Evolutionary conservation across 2,113 vertebrate species (phyloP), one percentile per base, ranked within the genome.

Genomic region (Hypomesus transpacificus): DNA sequence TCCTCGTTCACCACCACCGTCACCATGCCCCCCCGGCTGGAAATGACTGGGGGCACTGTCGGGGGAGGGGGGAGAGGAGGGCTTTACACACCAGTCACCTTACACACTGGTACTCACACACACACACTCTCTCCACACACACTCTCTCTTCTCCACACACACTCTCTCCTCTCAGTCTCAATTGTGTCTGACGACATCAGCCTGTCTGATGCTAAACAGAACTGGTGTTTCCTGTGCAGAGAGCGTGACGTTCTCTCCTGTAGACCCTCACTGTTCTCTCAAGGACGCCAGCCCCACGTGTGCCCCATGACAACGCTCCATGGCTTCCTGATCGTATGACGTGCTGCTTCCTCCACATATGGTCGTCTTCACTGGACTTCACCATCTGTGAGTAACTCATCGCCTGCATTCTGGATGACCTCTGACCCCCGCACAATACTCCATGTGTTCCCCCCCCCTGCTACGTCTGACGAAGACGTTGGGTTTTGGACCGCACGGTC

Each of bases 1-100:
- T 84, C 84, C 59, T 98, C 93, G 74, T 97, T 98, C 56, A 98
- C 94, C 70, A 98, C 94, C 66, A 95, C 96, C 0, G 93, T 91
- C 59, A 93, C 88, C 59, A 73, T 85, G 4, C 91, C 92, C 51
- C 85, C 93, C 70, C 90, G 91, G 69, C 94, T 95, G 57, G 93
- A 92, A 83, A 99, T 96, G 1, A 91, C 89, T 0, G 97, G 97
- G 3, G 95, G 93, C 7, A 98, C 97, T 94, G 76, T 20, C 87
- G 60, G 17, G 22, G 7, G 4, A 46, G 3, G 34, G 28, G 1
- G 39, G 51, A n/a, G 26, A 56, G 16, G 18, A 75, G 5, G 21
- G 11, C 75, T 5, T 31, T 4, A 24, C 16, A 60, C 22, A 68
- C 24, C 26, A 21, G 16, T 24, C 22, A 50, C 46, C 5, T 20